Evolutionary conservation across 2,888 invertebrate genomes (phyloP), one percentile per base, ranked within the genome.

Genomic region (Rugalucina vietnamica): DNA sequence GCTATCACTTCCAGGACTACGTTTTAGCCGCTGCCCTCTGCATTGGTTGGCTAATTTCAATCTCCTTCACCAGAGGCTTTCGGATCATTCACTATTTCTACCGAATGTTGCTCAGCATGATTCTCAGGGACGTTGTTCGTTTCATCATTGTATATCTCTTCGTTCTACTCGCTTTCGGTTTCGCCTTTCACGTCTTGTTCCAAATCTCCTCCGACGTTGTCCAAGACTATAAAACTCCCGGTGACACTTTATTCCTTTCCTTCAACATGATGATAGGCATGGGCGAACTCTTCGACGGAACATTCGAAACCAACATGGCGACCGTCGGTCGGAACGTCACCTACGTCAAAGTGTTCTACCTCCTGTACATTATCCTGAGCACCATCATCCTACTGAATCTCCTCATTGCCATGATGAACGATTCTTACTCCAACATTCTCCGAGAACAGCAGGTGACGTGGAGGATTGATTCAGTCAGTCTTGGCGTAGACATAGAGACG

Each of bases 181-280:
- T 94, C 79, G 93, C 93, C 24, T 89, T 94, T 65, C 93, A 94
- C 77, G 89, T 90, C 0, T 65, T 93, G 29, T 93, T 94, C 77
- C 93, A 93, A 79, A 88, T 91, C 32, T 89, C 91, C 0, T 43
- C 82, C 0, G 83, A 49, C 24, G 79, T 92, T 32, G 84, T 87
- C 0, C 78, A 85, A n/a, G 85, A 84, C 12, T 93, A 91, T 79
- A 78, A 88, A 0, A 88, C 85, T 18, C 88, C 91, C 0, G 87
- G 89, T 18, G 88, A 92, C 79, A 93, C 94, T 0, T 81, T 94
- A 12, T 95, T 93, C 82, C 82, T 92, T 27, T 88, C 92, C 5
- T 94, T 94, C 81, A 94, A 94, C 84, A 84, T 94, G 80, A 93
- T 94, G 94, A 87, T 95, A 0, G 95, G 95, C 1, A 93, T 93